Base-by-base conservation (phyloP, 1,140 invertebrate species). In the Chrysopa pallens region DNA sequence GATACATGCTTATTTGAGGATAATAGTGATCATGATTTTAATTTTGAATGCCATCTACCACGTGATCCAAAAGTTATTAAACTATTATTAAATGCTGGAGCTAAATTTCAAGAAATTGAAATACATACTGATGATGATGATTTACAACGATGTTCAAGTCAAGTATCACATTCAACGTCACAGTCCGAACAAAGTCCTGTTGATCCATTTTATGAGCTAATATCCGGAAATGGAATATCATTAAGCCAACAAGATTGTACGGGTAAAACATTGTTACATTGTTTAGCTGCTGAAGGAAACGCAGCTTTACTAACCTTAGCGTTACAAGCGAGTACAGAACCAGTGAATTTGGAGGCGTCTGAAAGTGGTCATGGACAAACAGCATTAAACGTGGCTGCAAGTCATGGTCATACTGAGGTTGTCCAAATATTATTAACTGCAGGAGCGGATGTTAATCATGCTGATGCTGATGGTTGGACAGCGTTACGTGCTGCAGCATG, bases 391-490 rank as follows among this genome's bases (percentile, higher is more conserved):
- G 70, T 84, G 36, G 85, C 86, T 2, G 82, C 86, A 1, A 66
- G 85, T 23, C 78, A 84, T 53, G 90, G 76, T 29, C 83, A 90
- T 52, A 72, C 75, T 7, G 71, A 73, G 39, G 73, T 80, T 13
- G 81, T 85, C 15, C 79, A 77, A 47, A 62, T 69, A 13, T 59
- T 86, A 15, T 54, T 86, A 23, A 71, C 75, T 48, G 79, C 79
- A 4, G 83, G 84, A 2, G 85, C 88, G 1, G 67, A 72, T 49
- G 70, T 78, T 0, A 84, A 92, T 63, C 78, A 84, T 42, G 80
- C 84, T 6, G 90, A 94, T 63, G 75, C 75, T 27, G 90, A 94
- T 56, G 84, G 84, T 11, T 85, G 91, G 74, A 93, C 88, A 35
- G 85, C 89, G 4, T 62, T 94, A 29, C 66, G 83, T 49, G 82